phyloP scores from a whole-genome alignment of 2,888 invertebrate genomes.

The Hofmannophila pseudospretella region DNA sequence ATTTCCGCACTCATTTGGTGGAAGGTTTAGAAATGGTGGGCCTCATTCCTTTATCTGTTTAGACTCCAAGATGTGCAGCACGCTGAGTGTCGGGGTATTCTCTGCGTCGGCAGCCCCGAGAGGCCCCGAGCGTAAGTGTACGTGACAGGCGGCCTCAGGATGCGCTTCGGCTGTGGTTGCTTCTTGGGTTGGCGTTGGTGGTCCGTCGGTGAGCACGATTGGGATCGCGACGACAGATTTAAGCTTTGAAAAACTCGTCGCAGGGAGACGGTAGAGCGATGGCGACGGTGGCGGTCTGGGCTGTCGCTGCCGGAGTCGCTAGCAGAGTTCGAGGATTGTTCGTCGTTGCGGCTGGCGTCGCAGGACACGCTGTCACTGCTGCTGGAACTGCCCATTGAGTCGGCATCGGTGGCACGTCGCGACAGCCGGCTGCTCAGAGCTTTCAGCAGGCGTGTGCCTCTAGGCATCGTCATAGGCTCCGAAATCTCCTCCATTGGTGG shows the following conservation, averaged over 20 bases:
- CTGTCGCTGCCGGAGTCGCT: conserved; percentile 82
- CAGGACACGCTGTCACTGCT: conserved; percentile 66
- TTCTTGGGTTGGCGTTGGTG: conserved; percentile 71
- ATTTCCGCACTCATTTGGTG: conserved; percentile 41
- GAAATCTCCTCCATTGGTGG: conserved; percentile 73
- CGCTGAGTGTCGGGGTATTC: conserved; percentile 81
- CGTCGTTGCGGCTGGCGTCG: conserved; percentile 51
- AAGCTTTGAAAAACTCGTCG: conserved; percentile 85
- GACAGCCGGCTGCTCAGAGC: conserved; percentile 81
- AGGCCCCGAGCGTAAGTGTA: conserved; percentile 89
- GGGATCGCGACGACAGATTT: conserved; percentile 80
- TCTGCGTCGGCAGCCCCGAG: conserved; percentile 88
- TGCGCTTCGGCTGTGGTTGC: conserved; percentile 83
- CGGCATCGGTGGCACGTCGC: conserved; percentile 63
- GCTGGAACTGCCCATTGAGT: conserved; percentile 64
- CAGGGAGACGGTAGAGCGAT: conserved; percentile 81
- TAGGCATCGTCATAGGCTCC: conserved; percentile 73
- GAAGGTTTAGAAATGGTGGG: conserved; percentile 15
- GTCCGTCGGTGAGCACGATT: conserved; percentile 78
- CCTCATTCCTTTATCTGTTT: conserved; percentile 49
- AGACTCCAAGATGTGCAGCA: conserved; percentile 51
- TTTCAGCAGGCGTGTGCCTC: conserved; percentile 81
- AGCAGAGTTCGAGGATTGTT: conserved; percentile 72
- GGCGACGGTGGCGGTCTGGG: conserved; percentile 67
- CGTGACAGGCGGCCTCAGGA: conserved; percentile 86